A percentile compares a stretch with the other conserved stretches of the same genome.
These are phyloP conservation scores for Drosophila incognita DNA, from an alignment of 2,888 invertebrate species.

Conservation along the genomic window DNA sequence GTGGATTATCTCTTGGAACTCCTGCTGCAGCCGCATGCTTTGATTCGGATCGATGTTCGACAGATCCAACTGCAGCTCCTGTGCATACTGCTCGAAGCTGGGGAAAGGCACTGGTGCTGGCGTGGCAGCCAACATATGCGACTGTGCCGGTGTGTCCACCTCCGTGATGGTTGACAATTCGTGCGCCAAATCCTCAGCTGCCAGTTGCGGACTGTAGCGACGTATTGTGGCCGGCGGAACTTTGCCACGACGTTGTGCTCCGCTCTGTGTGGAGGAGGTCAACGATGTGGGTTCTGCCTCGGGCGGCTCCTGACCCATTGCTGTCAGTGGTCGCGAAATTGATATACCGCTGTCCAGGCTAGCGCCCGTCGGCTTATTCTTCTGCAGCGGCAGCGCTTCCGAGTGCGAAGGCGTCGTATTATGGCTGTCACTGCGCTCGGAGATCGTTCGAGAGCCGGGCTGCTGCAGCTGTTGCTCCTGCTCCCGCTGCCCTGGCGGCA, in stretches of 20 bases:
- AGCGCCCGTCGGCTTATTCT: constrained; percentile 77
- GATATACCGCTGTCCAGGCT: constrained; percentile 85
- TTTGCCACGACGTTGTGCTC: constrained; percentile 41
- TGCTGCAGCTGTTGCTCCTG: constrained; percentile 10
- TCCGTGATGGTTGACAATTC: constrained; percentile 90
- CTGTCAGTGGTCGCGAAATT: constrained; percentile 83
- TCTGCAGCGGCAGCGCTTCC: constrained; percentile 72
- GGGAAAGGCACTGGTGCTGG: constrained; percentile 69
- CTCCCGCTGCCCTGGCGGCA: constrained; percentile 62
- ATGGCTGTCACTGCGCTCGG: constrained; percentile 59
- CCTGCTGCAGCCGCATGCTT: constrained; percentile 84
- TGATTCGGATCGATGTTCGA: constrained; percentile 83
- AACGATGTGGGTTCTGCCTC: constrained; percentile 64
- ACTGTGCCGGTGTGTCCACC: constrained; percentile 89
- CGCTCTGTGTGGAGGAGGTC: constrained; percentile 54
- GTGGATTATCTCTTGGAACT: constrained; percentile 71
- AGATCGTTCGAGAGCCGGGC: constrained; percentile 44
- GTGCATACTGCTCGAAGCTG: constrained; percentile 85
- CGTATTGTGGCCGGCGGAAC: constrained; percentile 81
- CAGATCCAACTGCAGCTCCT: constrained; percentile 85
- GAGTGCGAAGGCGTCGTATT: constrained; percentile 42
- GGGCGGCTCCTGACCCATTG: constrained; percentile 58
- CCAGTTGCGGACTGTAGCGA: constrained; percentile 83
- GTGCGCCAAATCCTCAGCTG: constrained; percentile 84
- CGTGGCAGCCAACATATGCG: constrained; percentile 66